A percentile compares a stretch with the other conserved stretches of the same genome.
Conservation (phyloP, 2,113 vertebrate genomes). For the Ornithorhynchus anatinus region DNA sequence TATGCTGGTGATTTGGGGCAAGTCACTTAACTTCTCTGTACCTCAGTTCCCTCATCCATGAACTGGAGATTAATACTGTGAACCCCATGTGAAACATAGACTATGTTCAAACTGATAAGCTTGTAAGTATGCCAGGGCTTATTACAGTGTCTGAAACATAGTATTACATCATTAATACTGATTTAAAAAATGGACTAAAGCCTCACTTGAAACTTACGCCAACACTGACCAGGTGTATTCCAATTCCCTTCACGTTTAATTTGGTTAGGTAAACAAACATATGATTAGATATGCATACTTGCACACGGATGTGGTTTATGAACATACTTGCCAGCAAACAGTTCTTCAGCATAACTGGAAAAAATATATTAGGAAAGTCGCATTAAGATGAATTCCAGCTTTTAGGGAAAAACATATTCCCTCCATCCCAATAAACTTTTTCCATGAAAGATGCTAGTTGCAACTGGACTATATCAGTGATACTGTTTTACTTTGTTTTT, state of each 20-base stretch:
- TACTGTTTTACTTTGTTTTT: background rate
- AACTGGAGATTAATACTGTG: no score
- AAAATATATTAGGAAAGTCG: background rate
- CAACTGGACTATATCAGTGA: background rate
- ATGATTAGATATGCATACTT: background rate
- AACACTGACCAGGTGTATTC: no score
- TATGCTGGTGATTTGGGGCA: no score
- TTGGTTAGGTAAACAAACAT: conserved; percentile 49
- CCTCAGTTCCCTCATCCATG: no score
- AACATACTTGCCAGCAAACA: conserved; percentile 69
- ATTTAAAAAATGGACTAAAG: no score
- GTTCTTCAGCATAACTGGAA: conserved; percentile 62
- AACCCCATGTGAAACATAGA: no score
- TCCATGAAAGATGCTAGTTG: background rate
- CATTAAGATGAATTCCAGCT: background rate
- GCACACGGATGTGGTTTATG: conserved; percentile 39
- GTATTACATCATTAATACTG: no score
- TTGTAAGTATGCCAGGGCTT: no score
- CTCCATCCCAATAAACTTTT: background rate
- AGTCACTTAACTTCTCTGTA: no score
- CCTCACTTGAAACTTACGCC: no score
- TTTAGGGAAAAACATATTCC: background rate
- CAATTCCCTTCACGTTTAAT: conserved; percentile 20
- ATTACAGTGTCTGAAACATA: no score
- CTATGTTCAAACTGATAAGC: no score